A percentile compares a stretch with the other conserved stretches of the same genome.
Conservation (phyloP, 2,113 vertebrate genomes). For the Panthera leo region DNA sequence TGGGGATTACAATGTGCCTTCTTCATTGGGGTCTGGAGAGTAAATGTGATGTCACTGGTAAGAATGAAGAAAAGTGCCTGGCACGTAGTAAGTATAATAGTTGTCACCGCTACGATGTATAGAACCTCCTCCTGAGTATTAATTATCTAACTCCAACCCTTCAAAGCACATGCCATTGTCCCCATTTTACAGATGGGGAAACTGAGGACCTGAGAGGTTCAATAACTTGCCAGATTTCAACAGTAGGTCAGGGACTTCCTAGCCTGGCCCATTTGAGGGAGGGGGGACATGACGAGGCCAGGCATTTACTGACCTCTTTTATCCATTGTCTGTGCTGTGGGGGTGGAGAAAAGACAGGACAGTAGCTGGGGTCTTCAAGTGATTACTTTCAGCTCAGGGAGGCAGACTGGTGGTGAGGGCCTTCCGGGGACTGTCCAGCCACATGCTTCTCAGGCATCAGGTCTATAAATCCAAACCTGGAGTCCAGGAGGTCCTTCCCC, state of each 20-base stretch:
- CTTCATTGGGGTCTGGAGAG: not conserved
- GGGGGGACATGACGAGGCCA: not conserved
- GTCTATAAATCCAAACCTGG: not conserved
- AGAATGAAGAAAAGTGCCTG: not conserved
- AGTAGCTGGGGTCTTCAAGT: not conserved
- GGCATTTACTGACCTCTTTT: not conserved
- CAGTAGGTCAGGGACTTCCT: not conserved
- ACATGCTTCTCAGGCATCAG: accelerated
- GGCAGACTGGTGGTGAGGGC: not conserved
- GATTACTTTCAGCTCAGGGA: not conserved
- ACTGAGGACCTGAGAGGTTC: not conserved
- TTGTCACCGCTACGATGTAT: not conserved
- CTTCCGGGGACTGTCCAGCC: no score
- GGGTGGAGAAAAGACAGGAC: no score
- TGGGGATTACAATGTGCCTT: not conserved
- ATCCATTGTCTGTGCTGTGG: not conserved
- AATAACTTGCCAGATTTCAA: not conserved
- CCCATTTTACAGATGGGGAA: not conserved
- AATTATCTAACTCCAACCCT: not conserved
- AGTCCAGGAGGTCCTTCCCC: not conserved
- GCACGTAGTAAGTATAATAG: no score
- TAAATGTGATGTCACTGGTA: not conserved
- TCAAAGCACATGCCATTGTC: not conserved
- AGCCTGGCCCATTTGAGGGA: not conserved
- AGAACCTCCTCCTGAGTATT: not conserved